Conservation (phyloP, 2,888 invertebrate genomes). For the Amblyteles armatorius region DNA sequence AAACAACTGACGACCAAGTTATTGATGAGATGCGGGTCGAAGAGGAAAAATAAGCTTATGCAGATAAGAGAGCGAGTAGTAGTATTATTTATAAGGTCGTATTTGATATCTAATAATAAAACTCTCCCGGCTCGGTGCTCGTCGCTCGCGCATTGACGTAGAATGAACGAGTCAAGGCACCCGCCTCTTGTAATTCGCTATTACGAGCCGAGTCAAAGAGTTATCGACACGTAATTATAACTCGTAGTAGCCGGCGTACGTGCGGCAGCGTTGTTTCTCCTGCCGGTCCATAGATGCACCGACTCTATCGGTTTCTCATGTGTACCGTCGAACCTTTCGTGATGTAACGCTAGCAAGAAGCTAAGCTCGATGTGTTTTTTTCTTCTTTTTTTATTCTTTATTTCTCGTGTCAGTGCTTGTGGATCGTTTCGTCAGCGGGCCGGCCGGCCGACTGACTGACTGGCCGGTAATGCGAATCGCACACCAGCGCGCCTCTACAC, state of each 20-base stretch:
- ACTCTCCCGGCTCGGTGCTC: not conserved
- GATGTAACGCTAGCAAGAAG: conserved; percentile 49
- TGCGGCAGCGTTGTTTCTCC: not conserved
- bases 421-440: conserved; percentile 22
- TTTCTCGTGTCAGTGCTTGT: conserved; percentile 18
- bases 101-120: conserved; percentile 3
- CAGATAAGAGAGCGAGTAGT: conserved; percentile 33
- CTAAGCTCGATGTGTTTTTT: conserved; percentile 1
- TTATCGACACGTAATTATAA: conserved; percentile 4
- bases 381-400: conserved; percentile 34
- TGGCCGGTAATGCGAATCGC: conserved; percentile 11
- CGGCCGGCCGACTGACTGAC: conserved; percentile 18
- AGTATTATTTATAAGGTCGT: conserved; percentile 49
- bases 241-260: not conserved
- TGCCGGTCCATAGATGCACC: not conserved
- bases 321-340: conserved; percentile 40
- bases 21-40: conserved; percentile 25
- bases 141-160: not conserved
- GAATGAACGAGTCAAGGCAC: not conserved
- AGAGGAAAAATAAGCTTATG: conserved; percentile 38
- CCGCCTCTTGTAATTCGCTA: not conserved
- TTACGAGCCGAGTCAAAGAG: not conserved
- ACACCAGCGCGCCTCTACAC: not conserved
- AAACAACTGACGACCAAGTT: conserved; percentile 5
- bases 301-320: conserved; percentile 10